A percentile compares a stretch with the other conserved stretches of the same genome.
Evolutionary conservation across 2,888 invertebrate species (phyloP).

Genomic region (Parnassius apollo): DNA sequence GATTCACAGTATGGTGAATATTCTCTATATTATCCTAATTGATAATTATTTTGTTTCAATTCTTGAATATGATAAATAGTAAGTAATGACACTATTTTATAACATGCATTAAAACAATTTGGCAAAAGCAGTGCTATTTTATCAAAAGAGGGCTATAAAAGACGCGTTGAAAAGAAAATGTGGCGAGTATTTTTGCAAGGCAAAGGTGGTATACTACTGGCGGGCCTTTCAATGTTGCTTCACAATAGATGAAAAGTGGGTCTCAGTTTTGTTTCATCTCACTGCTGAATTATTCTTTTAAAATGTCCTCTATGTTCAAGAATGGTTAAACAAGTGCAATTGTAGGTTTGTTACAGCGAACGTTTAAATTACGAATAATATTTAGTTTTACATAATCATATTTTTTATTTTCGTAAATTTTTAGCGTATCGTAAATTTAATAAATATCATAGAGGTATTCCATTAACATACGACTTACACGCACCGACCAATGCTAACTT

Average conservation of each 20-base stretch:
- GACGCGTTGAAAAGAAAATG: conserved; percentile 12
- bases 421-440: too few relatives aligned
- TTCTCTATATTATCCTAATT: too few relatives aligned
- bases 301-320: not conserved
- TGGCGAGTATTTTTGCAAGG: conserved; percentile 5
- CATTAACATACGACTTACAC: too few relatives aligned
- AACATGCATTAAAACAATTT: not conserved
- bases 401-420: too few relatives aligned
- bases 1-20: too few relatives aligned
- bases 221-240: conserved; percentile 2
- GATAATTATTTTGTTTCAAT: not conserved
- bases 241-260: conserved; percentile 17
- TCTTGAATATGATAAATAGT: not conserved
- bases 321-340: too few relatives aligned
- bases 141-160: conserved; percentile 10
- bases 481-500: too few relatives aligned
- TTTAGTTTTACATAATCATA: too few relatives aligned
- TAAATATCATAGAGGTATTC: too few relatives aligned
- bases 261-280: conserved; percentile 9
- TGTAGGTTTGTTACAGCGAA: too few relatives aligned
- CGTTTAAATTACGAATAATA: too few relatives aligned
- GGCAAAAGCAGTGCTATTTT: not conserved
- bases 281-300: conserved; percentile 10
- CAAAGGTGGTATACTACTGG: conserved; percentile 8
- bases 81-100: not conserved